A percentile compares a stretch with the other conserved stretches of the same genome.
Conservation (phyloP, 2,888 invertebrate genomes). For the Leptinotarsa haldemani region DNA sequence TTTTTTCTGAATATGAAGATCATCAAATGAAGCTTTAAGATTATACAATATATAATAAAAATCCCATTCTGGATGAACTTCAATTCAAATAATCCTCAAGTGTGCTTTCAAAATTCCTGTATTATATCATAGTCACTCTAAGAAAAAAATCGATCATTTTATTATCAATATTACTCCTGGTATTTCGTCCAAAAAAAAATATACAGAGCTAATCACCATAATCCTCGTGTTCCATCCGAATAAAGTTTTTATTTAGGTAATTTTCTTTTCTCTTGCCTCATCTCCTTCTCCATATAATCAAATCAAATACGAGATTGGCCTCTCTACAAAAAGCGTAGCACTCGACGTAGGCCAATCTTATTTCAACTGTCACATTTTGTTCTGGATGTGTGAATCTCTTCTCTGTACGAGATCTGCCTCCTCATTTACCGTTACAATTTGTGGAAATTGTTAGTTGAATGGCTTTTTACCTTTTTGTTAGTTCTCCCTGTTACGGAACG, state of each 20-base stretch:
- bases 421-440: conserved; percentile 28
- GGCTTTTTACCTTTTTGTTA: conserved; percentile 23
- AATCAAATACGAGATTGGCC: conserved; percentile 37
- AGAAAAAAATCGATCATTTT: neutral
- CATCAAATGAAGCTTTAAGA: too few relatives aligned
- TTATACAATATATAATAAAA: too few relatives aligned
- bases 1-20: too few relatives aligned
- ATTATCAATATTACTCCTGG: neutral
- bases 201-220: conserved; percentile 2
- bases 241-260: conserved; percentile 15
- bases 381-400: conserved; percentile 26
- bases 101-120: too few relatives aligned
- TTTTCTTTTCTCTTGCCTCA: conserved; percentile 22
- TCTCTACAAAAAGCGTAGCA: conserved; percentile 27
- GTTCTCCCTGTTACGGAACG: neutral
- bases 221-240: neutral
- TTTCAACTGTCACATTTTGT: conserved; percentile 36
- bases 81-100: too few relatives aligned
- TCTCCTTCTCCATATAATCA: conserved; percentile 29
- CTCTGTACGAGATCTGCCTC: conserved; percentile 21
- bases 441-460: conserved; percentile 27
- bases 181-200: neutral
- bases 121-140: too few relatives aligned
- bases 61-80: too few relatives aligned
- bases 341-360: conserved; percentile 24